These are phyloP conservation scores for Drosophila testacea DNA, from an alignment of 2,888 invertebrate species.

Conservation along the genomic window DNA sequence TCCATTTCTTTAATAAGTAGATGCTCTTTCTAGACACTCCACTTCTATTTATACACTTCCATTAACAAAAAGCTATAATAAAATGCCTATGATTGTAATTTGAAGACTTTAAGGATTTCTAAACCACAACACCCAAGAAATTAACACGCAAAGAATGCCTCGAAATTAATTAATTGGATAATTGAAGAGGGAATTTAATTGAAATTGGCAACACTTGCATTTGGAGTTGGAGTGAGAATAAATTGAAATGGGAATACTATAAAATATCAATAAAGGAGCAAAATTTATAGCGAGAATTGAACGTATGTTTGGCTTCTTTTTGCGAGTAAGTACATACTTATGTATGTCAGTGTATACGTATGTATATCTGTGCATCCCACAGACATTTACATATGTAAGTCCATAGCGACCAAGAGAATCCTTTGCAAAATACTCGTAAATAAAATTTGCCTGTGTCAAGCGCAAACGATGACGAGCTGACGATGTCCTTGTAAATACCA, in stretches of 20 bases:
- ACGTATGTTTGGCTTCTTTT: constrained; percentile 1
- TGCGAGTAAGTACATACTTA: neutral
- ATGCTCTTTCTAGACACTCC: too few relatives aligned
- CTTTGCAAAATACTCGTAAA: constrained; percentile 56
- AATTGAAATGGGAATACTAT: constrained; percentile 15
- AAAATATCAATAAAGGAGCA: constrained; percentile 22
- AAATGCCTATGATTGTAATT: too few relatives aligned
- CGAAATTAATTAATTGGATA: constrained; percentile 15
- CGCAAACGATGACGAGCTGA: constrained; percentile 69
- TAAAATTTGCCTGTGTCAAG: constrained; percentile 53
- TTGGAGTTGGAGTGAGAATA: constrained; percentile 3
- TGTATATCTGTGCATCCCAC: constrained; percentile 11
- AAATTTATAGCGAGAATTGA: constrained; percentile 15
- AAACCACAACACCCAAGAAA: neutral
- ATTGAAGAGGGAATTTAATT: constrained; percentile 48
- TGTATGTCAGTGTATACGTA: neutral
- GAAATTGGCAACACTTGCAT: constrained; percentile 56
- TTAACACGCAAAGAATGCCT: constrained; percentile 12
- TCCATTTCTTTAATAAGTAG: too few relatives aligned
- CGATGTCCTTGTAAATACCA: constrained; percentile 69
- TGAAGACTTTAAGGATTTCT: neutral
- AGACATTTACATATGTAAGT: constrained; percentile 40
- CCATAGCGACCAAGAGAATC: constrained; percentile 23
- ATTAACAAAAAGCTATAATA: too few relatives aligned
- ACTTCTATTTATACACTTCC: too few relatives aligned